A percentile compares a stretch with the other conserved stretches of the same genome.
These are phyloP conservation scores for Vultur gryphus DNA, from an alignment of 2,797 vertebrate genomes.

Conservation along the genomic window DNA sequence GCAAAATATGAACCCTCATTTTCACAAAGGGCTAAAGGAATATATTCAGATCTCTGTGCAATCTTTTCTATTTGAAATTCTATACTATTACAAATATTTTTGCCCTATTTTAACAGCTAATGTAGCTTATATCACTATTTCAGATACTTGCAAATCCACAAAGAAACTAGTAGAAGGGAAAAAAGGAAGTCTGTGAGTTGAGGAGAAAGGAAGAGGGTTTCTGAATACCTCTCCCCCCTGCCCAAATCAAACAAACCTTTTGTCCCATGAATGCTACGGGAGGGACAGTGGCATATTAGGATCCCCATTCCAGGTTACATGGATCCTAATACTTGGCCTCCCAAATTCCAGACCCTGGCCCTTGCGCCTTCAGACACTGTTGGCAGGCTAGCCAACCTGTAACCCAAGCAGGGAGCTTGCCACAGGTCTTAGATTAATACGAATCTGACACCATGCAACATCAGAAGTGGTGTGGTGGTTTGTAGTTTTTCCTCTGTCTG, in stretches of 20 bases:
- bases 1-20: neutral
- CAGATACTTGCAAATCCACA: neutral
- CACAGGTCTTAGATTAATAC: neutral
- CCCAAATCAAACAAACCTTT: neutral
- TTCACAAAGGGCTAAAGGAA: neutral
- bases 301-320: neutral
- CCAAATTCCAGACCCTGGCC: neutral
- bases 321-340: neutral
- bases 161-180: neutral
- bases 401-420: neutral
- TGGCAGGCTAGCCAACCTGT: neutral
- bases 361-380: neutral
- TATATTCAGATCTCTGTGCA: neutral
- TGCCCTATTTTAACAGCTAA: neutral
- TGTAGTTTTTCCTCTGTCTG: neutral
- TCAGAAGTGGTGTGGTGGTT: neutral
- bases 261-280: neutral
- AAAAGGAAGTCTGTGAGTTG: neutral
- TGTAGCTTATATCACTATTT: neutral
- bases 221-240: neutral
- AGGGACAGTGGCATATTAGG: neutral
- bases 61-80: neutral
- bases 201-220: neutral
- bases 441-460: neutral
- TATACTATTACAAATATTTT: neutral